These are phyloP conservation scores for Cryptotis parvus DNA, from an alignment of 2,113 vertebrate species.

Conservation along the genomic window DNA sequence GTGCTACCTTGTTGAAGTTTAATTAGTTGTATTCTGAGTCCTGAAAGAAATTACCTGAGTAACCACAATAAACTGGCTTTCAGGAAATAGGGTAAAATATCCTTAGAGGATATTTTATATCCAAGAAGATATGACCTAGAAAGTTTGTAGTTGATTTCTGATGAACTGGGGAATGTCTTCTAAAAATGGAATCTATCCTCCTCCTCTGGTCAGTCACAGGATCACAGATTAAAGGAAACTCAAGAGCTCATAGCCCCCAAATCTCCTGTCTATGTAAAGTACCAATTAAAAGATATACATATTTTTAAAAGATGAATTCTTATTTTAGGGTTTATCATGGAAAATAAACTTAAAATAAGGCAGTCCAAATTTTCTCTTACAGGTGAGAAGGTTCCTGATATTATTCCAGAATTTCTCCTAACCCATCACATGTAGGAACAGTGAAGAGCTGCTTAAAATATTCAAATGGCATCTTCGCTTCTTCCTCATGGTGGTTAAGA, in stretches of 20 bases:
- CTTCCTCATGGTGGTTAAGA: constrained; percentile 36
- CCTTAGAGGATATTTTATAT: constrained; percentile 59
- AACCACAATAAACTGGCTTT: constrained; percentile 63
- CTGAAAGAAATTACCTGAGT: constrained; percentile 63
- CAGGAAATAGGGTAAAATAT: constrained; percentile 53
- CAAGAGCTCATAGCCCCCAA: not conserved
- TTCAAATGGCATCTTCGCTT: not conserved
- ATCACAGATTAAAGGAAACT: not conserved
- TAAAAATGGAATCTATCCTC: not conserved
- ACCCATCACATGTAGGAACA: constrained; percentile 29
- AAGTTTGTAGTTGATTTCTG: constrained; percentile 27
- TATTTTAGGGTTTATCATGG: not conserved
- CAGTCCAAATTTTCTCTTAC: constrained; percentile 45
- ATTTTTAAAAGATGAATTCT: not conserved
- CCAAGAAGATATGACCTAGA: constrained; percentile 52
- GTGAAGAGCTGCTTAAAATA: constrained; percentile 46
- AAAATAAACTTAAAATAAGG: not conserved
- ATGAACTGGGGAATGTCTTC: constrained; percentile 51
- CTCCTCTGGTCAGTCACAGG: not conserved
- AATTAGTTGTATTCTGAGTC: constrained; percentile 75
- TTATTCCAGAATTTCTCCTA: constrained; percentile 35
- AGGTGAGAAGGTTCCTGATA: constrained; percentile 31
- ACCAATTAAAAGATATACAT: constrained; percentile 3
- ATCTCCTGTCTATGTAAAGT: not conserved
- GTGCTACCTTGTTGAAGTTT: constrained; percentile 61